phyloP scores from a whole-genome alignment of 2,888 invertebrate genomes.

The Phytoseiulus persimilis region DNA sequence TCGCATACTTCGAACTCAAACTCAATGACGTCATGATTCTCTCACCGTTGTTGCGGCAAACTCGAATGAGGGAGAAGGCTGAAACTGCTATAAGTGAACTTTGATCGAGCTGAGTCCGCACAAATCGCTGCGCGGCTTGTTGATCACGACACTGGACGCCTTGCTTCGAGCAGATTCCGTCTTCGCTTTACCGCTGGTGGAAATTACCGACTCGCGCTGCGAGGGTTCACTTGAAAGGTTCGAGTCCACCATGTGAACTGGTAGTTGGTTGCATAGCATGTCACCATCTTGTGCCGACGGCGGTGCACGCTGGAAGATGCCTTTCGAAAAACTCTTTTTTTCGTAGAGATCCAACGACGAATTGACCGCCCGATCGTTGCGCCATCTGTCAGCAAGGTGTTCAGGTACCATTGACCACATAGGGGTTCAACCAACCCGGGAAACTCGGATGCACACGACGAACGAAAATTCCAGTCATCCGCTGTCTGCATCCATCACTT shows the following conservation, averaged over 20 bases:
- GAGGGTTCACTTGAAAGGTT: too few relatives aligned
- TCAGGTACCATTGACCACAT: background rate
- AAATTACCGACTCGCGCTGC: background rate
- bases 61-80: background rate
- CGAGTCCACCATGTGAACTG: background rate
- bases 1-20: background rate
- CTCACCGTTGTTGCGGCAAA: background rate
- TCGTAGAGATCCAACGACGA: background rate
- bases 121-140: background rate
- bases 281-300: background rate
- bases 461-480: background rate
- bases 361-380: background rate
- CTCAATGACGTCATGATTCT: background rate
- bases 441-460: background rate
- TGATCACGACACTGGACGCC: background rate
- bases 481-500: too few relatives aligned
- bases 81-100: background rate
- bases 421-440: too few relatives aligned
- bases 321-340: background rate
- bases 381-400: background rate
- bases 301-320: background rate
- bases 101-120: background rate
- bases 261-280: background rate
- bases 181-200: background rate
- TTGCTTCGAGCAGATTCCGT: background rate